Evolutionary conservation across 2,113 vertebrate genomes (phyloP).

Genomic region (Calidris pugnax): DNA sequence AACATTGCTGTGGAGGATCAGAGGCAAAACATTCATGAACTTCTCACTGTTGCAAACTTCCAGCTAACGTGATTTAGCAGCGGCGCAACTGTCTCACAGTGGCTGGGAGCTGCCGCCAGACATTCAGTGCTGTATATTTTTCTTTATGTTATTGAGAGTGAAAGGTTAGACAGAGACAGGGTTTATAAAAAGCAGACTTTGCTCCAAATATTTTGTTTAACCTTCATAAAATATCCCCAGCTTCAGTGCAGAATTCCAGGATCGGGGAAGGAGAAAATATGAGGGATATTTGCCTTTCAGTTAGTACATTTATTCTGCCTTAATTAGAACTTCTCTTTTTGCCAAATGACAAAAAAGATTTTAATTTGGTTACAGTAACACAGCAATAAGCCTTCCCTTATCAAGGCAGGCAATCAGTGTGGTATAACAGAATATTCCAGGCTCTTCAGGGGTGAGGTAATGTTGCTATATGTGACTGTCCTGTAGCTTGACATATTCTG

Average conservation of each 20-base stretch:
- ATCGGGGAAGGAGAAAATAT: background rate
- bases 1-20: background rate
- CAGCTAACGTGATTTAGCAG: background rate
- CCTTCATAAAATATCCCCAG: constrained; percentile 24
- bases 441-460: background rate
- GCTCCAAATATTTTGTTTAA: constrained; percentile 53
- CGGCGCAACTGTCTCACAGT: background rate
- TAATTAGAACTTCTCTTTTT: background rate
- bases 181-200: constrained; percentile 55
- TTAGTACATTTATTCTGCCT: background rate
- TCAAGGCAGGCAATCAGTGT: background rate
- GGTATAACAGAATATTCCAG: background rate
- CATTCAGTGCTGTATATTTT: constrained; percentile 50
- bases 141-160: constrained; percentile 6
- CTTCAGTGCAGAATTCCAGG: background rate
- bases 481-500: background rate
- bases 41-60: background rate
- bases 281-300: background rate
- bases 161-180: constrained; percentile 26
- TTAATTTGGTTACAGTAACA: background rate
- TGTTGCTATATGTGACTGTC: background rate
- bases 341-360: background rate
- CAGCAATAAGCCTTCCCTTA: background rate
- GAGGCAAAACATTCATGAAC: background rate
- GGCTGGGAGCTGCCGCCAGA: constrained; percentile 27